phyloP scores from a whole-genome alignment of 2,888 invertebrate genomes.

The Trichopria drosophilae region DNA sequence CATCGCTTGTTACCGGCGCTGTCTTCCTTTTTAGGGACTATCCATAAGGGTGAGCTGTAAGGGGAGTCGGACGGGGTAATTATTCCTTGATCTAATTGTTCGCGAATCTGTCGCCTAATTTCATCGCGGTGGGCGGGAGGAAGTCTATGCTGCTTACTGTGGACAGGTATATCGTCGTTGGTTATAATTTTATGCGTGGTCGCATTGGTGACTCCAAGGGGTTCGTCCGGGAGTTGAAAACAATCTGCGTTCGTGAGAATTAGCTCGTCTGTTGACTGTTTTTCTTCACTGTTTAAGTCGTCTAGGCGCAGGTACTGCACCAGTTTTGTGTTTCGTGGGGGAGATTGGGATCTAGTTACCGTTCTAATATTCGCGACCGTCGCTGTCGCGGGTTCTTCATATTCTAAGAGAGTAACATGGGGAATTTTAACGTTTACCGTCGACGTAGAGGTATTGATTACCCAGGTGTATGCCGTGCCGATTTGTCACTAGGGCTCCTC shows the following conservation, averaged over 20 bases:
- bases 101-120: background rate
- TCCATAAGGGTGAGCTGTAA: background rate
- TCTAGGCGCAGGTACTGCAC: background rate
- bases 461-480: background rate
- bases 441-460: constrained; percentile 2
- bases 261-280: too few relatives aligned
- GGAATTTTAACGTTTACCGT: background rate
- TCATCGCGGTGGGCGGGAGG: background rate
- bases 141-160: background rate
- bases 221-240: too few relatives aligned
- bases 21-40: constrained; percentile 1
- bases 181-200: background rate
- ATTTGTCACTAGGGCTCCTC: background rate
- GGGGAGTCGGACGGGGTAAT: background rate
- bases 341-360: too few relatives aligned
- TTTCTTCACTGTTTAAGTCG: background rate
- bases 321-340: background rate
- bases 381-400: background rate
- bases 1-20: constrained; percentile 9
- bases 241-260: too few relatives aligned
- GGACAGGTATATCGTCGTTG: background rate
- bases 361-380: too few relatives aligned
- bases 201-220: background rate
- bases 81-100: background rate
- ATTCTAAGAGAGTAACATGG: background rate